Evolutionary conservation across 2,797 vertebrate species (phyloP), one percentile per base, ranked within the genome.

Genomic region (Ataeniobius toweri): DNA sequence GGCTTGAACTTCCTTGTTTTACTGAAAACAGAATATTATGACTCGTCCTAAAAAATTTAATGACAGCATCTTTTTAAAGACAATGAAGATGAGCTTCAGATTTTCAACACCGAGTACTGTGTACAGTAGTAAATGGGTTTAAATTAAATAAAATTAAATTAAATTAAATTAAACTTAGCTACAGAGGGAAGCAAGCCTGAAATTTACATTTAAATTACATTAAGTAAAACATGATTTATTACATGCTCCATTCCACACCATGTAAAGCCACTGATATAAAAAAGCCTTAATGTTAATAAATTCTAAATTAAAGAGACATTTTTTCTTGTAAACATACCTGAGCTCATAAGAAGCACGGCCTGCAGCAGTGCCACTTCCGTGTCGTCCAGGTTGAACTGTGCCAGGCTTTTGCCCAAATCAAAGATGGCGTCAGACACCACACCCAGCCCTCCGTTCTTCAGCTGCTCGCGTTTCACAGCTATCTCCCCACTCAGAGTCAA

Each of bases 391-490:
- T 96, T 97, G 94, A 98, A 98, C 95, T 97, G 97, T 81, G 97
- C 97, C 89, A 98, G 95, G 84, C 97, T 97, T 93, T 97, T 97
- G 92, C 97, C 97, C 92, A 98, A 93, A 89, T 98, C 97, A 78
- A 98, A 98, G 94, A 98, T 98, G 96, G 97, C 97, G 26, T 98
- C 97, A 0, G 97, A 98, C 86, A 98, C 97, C 31, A 97, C 97
- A 1, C 97, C 97, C 80, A 98, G 92, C 55, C 97, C 97, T 3
- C 97, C 97, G 71, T 97, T 97, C 93, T 98, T 98, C 89, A 98
- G 96, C 93, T 98, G 97, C 94, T 97, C 97, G 0, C 96, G 93
- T 83, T 97, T 98, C 85, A 98, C 97, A 0, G 97, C 97, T 96
- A 98, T 98, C 91, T 98, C 97, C 46, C 97, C 97, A n/a, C 96